Evolutionary conservation across 2,113 vertebrate species (phyloP).

Genomic region (Butorides virescens): DNA sequence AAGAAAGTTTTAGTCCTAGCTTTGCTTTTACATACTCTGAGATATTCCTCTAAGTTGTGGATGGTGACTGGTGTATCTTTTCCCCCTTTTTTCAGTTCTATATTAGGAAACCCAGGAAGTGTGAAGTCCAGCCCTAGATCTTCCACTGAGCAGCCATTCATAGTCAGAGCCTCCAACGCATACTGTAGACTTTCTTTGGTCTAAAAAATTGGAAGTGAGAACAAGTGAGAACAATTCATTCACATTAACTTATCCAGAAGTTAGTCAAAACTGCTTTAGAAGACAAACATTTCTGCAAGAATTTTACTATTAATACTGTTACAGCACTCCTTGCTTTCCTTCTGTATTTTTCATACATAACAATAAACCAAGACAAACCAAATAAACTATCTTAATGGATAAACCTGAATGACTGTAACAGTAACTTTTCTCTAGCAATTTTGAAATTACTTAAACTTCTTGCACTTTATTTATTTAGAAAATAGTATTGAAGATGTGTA

Average conservation of each 20-base stretch:
- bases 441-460: background rate
- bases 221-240: background rate
- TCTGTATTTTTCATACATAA: background rate
- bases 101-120: constrained; percentile 95
- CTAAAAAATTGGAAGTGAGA: constrained; percentile 60
- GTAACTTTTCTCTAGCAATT: background rate
- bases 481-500: background rate
- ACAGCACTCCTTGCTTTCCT: background rate
- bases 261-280: no score
- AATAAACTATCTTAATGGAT: background rate
- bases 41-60: constrained; percentile 97
- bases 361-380: background rate
- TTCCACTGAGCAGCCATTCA: constrained; percentile 98
- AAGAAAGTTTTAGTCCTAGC: background rate
- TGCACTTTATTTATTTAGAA: background rate
- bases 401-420: background rate
- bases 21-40: constrained; percentile 81
- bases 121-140: constrained; percentile 97
- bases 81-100: constrained; percentile 98
- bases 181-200: constrained; percentile 95
- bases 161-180: constrained; percentile 93
- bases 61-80: constrained; percentile 95
- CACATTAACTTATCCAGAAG: background rate
- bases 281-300: background rate
- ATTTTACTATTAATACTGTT: background rate